These are phyloP conservation scores for Nomada fabriciana DNA, from an alignment of 2,888 invertebrate genomes.

Conservation along the genomic window DNA sequence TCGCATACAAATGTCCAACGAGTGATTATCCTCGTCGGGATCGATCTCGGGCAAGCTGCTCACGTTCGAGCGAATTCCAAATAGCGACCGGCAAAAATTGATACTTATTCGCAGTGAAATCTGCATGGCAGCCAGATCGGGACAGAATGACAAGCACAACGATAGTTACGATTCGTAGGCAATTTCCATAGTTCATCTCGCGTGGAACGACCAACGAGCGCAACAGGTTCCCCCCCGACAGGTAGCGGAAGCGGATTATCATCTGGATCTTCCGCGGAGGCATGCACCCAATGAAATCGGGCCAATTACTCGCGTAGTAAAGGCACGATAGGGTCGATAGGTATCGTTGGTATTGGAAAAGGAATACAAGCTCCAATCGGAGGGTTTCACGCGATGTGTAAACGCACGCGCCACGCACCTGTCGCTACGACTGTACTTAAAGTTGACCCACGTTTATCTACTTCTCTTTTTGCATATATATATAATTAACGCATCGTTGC, in stretches of 20 bases:
- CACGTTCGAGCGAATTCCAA: background rate
- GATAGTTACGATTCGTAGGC: background rate
- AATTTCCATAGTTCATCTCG: conserved; percentile 12
- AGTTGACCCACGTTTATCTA: conserved; percentile 50
- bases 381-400: conserved; percentile 40
- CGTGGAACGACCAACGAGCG: conserved; percentile 11
- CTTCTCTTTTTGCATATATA: conserved; percentile 6
- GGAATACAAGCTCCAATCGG: conserved; percentile 17
- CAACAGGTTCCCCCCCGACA: conserved; percentile 42
- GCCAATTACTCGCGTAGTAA: conserved; percentile 49
- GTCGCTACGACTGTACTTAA: conserved; percentile 53
- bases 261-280: conserved; percentile 46
- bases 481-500: conserved; percentile 48
- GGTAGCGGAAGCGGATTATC: conserved; percentile 57
- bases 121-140: background rate
- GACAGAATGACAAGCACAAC: background rate
- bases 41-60: background rate
- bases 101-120: background rate
- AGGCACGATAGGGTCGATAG: conserved; percentile 25
- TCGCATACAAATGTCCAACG: background rate
- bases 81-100: background rate
- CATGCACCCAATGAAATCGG: conserved; percentile 47
- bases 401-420: conserved; percentile 47
- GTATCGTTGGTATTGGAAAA: conserved; percentile 18
- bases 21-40: background rate